A percentile compares a stretch with the other conserved stretches of the same genome.
Evolutionary conservation across 2,797 vertebrate species (phyloP).

Genomic region (Lindbergichthys nudifrons): DNA sequence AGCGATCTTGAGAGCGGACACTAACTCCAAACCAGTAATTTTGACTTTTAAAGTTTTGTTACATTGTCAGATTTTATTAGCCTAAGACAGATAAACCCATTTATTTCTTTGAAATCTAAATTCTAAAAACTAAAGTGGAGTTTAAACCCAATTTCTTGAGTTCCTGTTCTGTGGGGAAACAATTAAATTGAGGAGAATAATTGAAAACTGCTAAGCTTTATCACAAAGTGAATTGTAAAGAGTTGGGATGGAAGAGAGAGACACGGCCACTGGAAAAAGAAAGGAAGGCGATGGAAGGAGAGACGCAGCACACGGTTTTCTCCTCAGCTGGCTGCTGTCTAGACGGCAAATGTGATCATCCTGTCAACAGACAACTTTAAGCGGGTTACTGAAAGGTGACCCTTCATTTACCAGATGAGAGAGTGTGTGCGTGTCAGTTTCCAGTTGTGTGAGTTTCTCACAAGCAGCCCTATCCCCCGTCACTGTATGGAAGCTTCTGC

Average conservation of each 20-base stretch:
- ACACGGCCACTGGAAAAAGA: constrained; percentile 6
- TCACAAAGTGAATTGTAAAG: constrained; percentile 13
- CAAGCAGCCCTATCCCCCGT: not conserved
- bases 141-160: constrained; percentile 23
- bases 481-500: not conserved
- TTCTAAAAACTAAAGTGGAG: constrained; percentile 16
- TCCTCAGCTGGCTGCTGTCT: constrained; percentile 58
- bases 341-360: constrained; percentile 64
- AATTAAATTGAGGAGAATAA: not conserved
- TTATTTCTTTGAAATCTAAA: constrained; percentile 16
- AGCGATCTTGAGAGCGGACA: constrained; percentile 6
- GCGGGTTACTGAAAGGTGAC: constrained; percentile 61
- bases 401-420: constrained; percentile 35
- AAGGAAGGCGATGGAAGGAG: constrained; percentile 18
- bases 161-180: not conserved
- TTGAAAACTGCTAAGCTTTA: constrained; percentile 21
- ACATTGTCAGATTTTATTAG: constrained; percentile 1
- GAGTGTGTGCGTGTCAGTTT: constrained; percentile 22
- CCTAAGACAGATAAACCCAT: not conserved
- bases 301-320: constrained; percentile 37
- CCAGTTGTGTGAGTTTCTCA: constrained; percentile 28
- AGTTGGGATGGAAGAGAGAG: constrained; percentile 7
- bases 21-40: constrained; percentile 8
- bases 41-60: not conserved
- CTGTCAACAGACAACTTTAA: constrained; percentile 66